Evolutionary conservation across 1,140 invertebrate genomes (phyloP), one percentile per base, ranked within the genome.

Genomic region (Grapholita molesta): DNA sequence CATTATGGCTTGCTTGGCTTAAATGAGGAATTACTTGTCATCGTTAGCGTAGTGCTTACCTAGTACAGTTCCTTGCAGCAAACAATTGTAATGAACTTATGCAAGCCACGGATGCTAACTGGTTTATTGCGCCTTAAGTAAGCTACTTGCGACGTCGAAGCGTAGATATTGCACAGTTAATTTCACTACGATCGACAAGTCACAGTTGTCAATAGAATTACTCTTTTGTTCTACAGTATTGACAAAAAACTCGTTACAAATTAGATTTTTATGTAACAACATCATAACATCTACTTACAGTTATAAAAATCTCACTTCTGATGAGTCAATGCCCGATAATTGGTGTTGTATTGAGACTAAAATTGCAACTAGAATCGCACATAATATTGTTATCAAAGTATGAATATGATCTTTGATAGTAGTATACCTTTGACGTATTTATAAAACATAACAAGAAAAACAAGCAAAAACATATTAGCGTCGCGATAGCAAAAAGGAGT

Each of bases 1-100:
- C 48, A 67, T 52, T 70, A 68, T 71, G 4, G 28, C 21, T 67
- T 69, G 61, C n/a, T n/a, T 53, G 23, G 42, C 5, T 21, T 61
- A n/a, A 25, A 61, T 38, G 32, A 11, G 65, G 53, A 35, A 64
- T 64, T 33, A 61, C 30, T 61, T 64, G 12, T 25, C 32, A 48
- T 65, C 33, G 64, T 65, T 38, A 65, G 64, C 61, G 28, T 65
- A 30, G 11, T 25, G 25, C 23, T 1, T 57, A 48, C 55, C 53
- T 25, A 55, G 23, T 11, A 55, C 21, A 9, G 23, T 6, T 9
- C 12, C 25, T 61, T 30, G 55, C 25, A n/a, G 55, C 55, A 61
- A 61, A 32, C 55, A 61, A 61, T 61, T 61, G 55, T 15, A 61
- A 61, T 61, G n/a, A 28, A 61, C 55, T 61, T 65, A 65, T 65